Base-by-base conservation (phyloP, 2,888 invertebrate genomes). In the Thecocarcelia acutangulata region DNA sequence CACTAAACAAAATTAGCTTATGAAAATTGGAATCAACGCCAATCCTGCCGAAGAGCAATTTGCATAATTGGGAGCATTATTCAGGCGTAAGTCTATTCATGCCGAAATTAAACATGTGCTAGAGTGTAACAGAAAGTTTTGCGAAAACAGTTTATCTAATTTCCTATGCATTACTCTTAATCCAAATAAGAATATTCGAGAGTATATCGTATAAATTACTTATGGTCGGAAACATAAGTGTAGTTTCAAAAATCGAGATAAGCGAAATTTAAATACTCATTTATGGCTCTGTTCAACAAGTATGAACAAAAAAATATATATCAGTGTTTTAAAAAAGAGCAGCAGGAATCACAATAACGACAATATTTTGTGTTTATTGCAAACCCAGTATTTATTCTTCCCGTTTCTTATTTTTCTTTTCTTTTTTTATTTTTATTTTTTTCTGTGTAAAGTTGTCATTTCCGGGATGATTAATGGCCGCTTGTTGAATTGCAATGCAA, bases 391-490 rank as follows among this genome's bases (percentile, higher is more conserved):
- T 17, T 48, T 40, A 19, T 46, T 54, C 17, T 50, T 42, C 12
- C 19, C 2, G 3, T 17, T 19, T 42, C 3, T 13, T 48, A 19
- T 59, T 52, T 42, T 40, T 59, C 21, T 33, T 24, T 40, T 4
- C 3, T 28, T 37, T 37, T 64, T 11, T 58, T 59, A 24, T 40
- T 17, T 48, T 63, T 19, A 17, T 6, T 1, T 44, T 72, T 70
- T 70, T 61, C 59, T 84, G 12, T 70, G 69, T 70, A 78, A 78
- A 80, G 83, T 84, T 84, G 84, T 69, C 81, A 83, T 80, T 85
- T 89, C 87, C 87, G 87, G 88, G 86, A 87, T 88, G 88, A 88
- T 89, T 89, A 88, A 88, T 88, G 88, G 86, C 86, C 86, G 88
- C 87, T 88, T 89, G 88, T 82, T 82, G 83, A 83, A 69, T 72